Conservation (phyloP, 2,888 invertebrate genomes). For the Balanococcus diminutus region DNA sequence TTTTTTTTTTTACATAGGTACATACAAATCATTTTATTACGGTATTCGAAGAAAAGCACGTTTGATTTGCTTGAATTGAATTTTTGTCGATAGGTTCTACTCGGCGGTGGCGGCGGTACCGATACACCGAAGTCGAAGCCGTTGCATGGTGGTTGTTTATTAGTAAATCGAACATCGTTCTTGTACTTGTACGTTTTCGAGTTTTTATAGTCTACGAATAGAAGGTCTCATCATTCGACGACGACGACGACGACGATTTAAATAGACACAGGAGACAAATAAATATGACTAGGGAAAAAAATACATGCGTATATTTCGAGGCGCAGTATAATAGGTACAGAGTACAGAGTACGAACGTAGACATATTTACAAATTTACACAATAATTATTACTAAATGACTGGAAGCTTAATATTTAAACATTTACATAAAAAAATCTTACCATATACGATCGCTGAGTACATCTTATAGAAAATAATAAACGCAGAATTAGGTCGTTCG, state of each 20-base stretch:
- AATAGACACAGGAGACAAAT: not conserved
- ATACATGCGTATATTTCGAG: slow-evolving; percentile 26
- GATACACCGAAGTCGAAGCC: too few relatives aligned
- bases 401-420: slow-evolving; percentile 3
- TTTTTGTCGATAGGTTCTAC: slow-evolving; percentile 26
- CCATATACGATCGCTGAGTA: slow-evolving; percentile 33
- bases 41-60: slow-evolving; percentile 33
- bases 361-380: slow-evolving; percentile 40
- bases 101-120: not conserved
- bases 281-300: slow-evolving; percentile 14
- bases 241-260: not conserved
- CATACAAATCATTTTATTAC: slow-evolving; percentile 41
- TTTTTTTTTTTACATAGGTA: slow-evolving; percentile 29
- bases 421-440: slow-evolving; percentile 10
- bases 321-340: too few relatives aligned
- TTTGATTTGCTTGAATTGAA: slow-evolving; percentile 34
- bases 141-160: slow-evolving; percentile 23
- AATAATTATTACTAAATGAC: slow-evolving; percentile 38
- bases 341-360: too few relatives aligned
- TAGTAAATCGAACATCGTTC: slow-evolving; percentile 14
- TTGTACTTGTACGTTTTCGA: slow-evolving; percentile 5
- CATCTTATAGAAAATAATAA: slow-evolving; percentile 20
- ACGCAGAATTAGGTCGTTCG: slow-evolving; percentile 23
- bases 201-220: slow-evolving; percentile 31
- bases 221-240: not conserved